Conservation (phyloP, 2,888 invertebrate species). For the Sthenelais limicola region DNA sequence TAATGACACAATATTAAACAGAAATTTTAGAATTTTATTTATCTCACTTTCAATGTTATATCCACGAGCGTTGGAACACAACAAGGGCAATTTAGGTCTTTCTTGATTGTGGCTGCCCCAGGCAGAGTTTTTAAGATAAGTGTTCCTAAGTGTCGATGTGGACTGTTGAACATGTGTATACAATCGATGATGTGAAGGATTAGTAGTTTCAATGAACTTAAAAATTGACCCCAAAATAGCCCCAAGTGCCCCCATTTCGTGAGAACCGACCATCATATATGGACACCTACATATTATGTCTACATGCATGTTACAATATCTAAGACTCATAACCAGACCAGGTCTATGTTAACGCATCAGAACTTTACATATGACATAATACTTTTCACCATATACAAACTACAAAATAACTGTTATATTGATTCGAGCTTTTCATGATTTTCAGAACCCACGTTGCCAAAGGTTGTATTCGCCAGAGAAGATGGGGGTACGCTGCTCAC, state of each 20-base stretch:
- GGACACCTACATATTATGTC: too few relatives aligned
- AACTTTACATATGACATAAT: too few relatives aligned
- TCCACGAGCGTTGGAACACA: not conserved
- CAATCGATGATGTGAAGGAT: too few relatives aligned
- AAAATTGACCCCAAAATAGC: not conserved
- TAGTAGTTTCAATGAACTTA: not conserved
- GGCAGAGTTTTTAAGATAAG: not conserved
- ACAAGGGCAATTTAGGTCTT: not conserved
- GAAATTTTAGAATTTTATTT: too few relatives aligned
- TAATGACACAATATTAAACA: too few relatives aligned
- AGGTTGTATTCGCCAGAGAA: conserved; percentile 25
- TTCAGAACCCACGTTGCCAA: not conserved
- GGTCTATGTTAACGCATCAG: too few relatives aligned
- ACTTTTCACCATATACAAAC: too few relatives aligned
- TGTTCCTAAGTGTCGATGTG: not conserved
- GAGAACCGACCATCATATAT: too few relatives aligned
- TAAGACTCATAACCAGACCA: not conserved
- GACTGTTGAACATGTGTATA: not conserved
- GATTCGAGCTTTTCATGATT: not conserved
- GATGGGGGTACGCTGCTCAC: conserved; percentile 1
- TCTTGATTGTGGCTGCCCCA: not conserved
- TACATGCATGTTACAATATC: too few relatives aligned
- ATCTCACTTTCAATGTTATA: too few relatives aligned
- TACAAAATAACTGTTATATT: too few relatives aligned
- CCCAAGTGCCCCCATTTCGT: too few relatives aligned